Base-by-base conservation (phyloP, 2,113 vertebrate genomes). In the Phylloscopus whistleri region DNA sequence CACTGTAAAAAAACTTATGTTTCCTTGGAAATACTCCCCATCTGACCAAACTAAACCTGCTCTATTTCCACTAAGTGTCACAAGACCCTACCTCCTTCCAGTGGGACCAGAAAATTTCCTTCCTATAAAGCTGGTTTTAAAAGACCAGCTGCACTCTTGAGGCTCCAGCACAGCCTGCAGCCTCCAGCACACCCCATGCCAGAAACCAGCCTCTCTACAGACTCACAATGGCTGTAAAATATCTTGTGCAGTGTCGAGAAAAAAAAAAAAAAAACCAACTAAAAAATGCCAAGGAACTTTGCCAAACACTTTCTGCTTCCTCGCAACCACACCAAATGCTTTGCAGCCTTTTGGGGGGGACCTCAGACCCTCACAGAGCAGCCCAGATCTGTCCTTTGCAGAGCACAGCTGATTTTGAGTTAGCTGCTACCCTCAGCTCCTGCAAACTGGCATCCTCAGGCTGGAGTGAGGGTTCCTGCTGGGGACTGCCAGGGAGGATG, bases 181-280 rank as follows among this genome's bases (percentile, higher is more conserved):
- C 73, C 95, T 97, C 97, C 96, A 97, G 95, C 96, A 96, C 92
- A 87, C 83, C 90, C 91, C 90, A 95, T 95, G 97, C 97, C 97
- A 98, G 96, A 93, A 98, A 93, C 97, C 96, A 98, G 96, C 92
- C 94, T 96, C 97, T 97, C 96, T 90, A 95, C 30, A 53, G 95
- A 94, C 97, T 96, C 97, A 95, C 81, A 97, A 97, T 97, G 96
- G 95, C 97, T 97, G 97, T 97, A 98, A 98, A 98, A 98, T 93
- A 94, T 96, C 97, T 97, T 97, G 97, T 90, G 94, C 95, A 56
- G 93, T 33, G 35, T 53, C 21, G 76, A 77, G 73, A 37, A 26
- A 70, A 46, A 46, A 27, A 10, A 4, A 2, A 51, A 53, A 53
- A 28, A 51, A 35, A 58, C 12, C 9, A 11, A 11, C 11, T 8